phyloP scores from a whole-genome alignment of 1,140 invertebrate species.

The Panonychus citri region DNA sequence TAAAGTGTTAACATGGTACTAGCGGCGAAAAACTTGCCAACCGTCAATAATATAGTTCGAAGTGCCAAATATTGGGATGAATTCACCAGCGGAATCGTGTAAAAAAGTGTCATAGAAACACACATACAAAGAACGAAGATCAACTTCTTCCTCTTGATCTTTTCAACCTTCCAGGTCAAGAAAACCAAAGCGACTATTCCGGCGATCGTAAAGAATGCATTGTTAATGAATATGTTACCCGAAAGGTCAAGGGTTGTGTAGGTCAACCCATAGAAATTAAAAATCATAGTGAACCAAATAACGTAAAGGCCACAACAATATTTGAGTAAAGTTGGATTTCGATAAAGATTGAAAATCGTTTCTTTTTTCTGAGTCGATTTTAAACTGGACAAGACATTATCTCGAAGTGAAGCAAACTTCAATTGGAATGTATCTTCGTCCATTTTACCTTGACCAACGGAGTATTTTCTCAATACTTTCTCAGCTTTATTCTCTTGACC shows the following conservation, averaged over 20 bases:
- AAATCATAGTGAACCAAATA: slow-evolving; percentile 19
- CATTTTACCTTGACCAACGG: background rate
- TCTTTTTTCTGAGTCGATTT: background rate
- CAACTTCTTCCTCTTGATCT: background rate
- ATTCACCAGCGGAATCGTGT: background rate
- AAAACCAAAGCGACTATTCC: slow-evolving; percentile 40
- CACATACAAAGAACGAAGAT: background rate
- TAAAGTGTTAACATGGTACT: slow-evolving; percentile 30
- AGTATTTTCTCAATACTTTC: slow-evolving; percentile 1
- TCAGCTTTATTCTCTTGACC: slow-evolving; percentile 1
- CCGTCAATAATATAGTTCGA: too few relatives aligned
- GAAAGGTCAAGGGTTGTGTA: background rate
- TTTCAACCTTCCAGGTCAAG: background rate
- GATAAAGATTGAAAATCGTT: slow-evolving; percentile 10
- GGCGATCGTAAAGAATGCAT: slow-evolving; percentile 41
- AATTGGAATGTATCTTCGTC: background rate
- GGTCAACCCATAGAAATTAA: slow-evolving; percentile 27
- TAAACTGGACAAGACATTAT: background rate
- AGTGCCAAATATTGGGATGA: too few relatives aligned
- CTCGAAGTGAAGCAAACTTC: background rate
- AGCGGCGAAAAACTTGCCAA: too few relatives aligned
- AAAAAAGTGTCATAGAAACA: background rate
- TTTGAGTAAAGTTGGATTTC: slow-evolving; percentile 8
- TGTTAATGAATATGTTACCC: background rate
- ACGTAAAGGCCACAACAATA: slow-evolving; percentile 13